phyloP scores from a whole-genome alignment of 2,797 vertebrate genomes.

The Phrynocephalus guinanensis region DNA sequence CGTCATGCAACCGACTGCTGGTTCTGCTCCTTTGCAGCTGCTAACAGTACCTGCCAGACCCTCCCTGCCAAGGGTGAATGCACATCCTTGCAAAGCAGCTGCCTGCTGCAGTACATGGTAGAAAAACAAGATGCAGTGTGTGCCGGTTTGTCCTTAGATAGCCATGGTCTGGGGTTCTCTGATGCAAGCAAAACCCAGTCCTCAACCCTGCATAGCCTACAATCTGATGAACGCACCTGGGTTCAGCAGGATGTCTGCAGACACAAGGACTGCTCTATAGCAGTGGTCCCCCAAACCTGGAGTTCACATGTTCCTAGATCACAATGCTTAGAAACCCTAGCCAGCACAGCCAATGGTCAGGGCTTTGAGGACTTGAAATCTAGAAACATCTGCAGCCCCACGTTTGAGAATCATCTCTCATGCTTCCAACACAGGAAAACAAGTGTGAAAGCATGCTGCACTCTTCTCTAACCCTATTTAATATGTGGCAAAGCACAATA shows the following conservation, averaged over 20 bases:
- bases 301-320: no score
- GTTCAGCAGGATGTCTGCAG: neutral
- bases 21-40: neutral
- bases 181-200: neutral
- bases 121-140: neutral
- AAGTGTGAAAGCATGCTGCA: neutral
- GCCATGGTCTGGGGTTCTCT: neutral
- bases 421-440: neutral
- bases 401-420: neutral
- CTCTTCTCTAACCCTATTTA: neutral
- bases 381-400: neutral
- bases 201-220: neutral
- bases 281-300: no score
- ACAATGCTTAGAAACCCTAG: neutral
- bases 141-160: neutral
- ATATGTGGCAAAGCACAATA: neutral
- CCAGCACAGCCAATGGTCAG: neutral
- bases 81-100: rapidly evolving
- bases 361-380: neutral
- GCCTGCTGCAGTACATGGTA: neutral
- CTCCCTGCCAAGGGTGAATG: neutral
- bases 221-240: neutral
- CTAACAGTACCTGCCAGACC: neutral
- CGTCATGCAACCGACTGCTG: neutral
- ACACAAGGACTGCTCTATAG: neutral